phyloP scores from a whole-genome alignment of 2,113 vertebrate genomes.

The Monopterus albus region DNA sequence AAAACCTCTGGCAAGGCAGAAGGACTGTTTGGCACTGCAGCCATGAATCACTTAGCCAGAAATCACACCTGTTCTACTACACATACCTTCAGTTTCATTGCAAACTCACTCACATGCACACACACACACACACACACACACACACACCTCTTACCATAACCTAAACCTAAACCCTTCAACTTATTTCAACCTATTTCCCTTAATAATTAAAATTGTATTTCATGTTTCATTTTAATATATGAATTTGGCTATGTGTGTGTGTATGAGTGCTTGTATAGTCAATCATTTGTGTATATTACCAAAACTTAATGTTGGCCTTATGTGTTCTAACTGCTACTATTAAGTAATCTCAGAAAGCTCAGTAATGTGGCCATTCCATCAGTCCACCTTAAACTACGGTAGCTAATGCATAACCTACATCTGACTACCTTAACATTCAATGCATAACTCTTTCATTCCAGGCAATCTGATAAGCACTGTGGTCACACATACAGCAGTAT shows the following conservation, averaged over 20 bases:
- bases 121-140: too few species aligned
- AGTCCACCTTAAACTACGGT: slow-evolving; percentile 41
- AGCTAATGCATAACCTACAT: slow-evolving; percentile 19
- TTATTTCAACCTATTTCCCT: too few species aligned
- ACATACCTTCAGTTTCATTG: neutral
- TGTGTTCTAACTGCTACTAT: neutral
- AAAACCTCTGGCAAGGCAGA: too few species aligned
- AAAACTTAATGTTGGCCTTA: neutral
- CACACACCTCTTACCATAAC: too few species aligned
- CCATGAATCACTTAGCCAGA: neutral
- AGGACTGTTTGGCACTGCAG: neutral
- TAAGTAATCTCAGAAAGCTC: neutral
- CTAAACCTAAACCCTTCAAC: too few species aligned
- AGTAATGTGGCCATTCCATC: neutral
- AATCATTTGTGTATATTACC: neutral
- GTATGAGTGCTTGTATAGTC: too few species aligned
- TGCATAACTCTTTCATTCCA: slow-evolving; percentile 56
- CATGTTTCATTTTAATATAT: too few species aligned
- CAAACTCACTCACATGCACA: neutral
- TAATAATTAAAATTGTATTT: too few species aligned
- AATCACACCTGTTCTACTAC: slow-evolving; percentile 6
- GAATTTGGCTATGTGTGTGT: too few species aligned
- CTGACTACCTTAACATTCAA: slow-evolving; percentile 36
- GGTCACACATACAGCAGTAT: slow-evolving; percentile 37
- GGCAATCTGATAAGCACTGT: slow-evolving; percentile 73